These are phyloP conservation scores for Drosophila sechellia DNA, from an alignment of 1,140 invertebrate species.

Conservation along the genomic window DNA sequence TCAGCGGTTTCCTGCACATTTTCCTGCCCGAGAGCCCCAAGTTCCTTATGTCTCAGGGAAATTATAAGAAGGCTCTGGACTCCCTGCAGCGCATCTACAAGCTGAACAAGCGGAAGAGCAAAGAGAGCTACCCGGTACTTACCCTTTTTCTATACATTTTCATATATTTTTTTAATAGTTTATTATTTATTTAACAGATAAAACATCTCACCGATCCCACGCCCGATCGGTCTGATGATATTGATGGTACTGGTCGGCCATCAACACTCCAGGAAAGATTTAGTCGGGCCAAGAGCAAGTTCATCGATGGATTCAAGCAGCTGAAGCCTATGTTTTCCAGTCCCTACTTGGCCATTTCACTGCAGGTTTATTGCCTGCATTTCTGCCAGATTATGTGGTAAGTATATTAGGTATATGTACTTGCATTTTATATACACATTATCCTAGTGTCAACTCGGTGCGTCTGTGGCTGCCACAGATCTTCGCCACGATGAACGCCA, in stretches of 20 bases:
- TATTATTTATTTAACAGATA: conserved; percentile 21
- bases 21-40: conserved; percentile 93
- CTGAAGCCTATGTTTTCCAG: conserved; percentile 61
- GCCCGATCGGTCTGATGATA: conserved; percentile 29
- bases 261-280: conserved; percentile 10
- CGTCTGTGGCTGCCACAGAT: conserved; percentile 86
- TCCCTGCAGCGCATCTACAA: conserved; percentile 56
- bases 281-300: conserved; percentile 16
- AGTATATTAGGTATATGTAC: background rate
- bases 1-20: conserved; percentile 87
- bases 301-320: conserved; percentile 46
- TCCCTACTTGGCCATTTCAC: conserved; percentile 55
- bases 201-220: conserved; percentile 43
- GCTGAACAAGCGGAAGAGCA: conserved; percentile 87
- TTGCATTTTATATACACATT: background rate
- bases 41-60: conserved; percentile 90
- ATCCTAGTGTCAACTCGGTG: conserved; percentile 59
- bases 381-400: conserved; percentile 72
- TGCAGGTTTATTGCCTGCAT: conserved; percentile 59
- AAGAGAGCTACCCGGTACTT: conserved; percentile 88
- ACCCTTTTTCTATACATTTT: too few relatives aligned
- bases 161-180: too few relatives aligned
- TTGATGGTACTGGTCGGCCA: background rate
- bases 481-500: conserved; percentile 85
- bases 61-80: conserved; percentile 87